Conservation (phyloP, 2,888 invertebrate genomes). For the Poecilobothrus nobilitatus region DNA sequence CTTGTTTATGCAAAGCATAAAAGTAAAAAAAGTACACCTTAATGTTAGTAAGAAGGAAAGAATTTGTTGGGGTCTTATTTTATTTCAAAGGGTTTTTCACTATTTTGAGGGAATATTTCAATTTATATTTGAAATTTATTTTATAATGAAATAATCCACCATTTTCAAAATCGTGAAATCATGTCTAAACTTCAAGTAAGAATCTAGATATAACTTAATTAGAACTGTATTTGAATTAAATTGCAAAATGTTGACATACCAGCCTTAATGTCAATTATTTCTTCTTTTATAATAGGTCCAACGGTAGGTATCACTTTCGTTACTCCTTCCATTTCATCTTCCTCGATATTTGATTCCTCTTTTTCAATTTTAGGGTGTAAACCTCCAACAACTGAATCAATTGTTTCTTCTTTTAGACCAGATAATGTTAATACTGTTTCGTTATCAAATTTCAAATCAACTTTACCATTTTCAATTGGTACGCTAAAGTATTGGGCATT, state of each 20-base stretch:
- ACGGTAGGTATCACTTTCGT: neutral
- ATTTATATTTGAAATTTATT: no score
- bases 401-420: conserved; percentile 49
- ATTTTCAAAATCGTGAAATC: no score
- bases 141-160: no score
- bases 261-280: conserved; percentile 20
- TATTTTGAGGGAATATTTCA: no score
- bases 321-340: conserved; percentile 19
- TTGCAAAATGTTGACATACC: conserved; percentile 1
- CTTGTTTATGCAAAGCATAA: no score
- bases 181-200: no score
- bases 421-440: conserved; percentile 54
- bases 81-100: no score
- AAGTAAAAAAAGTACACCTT: no score
- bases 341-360: conserved; percentile 29
- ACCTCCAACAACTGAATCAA: conserved; percentile 23
- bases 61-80: no score
- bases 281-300: conserved; percentile 14
- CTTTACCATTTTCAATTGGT: conserved; percentile 40
- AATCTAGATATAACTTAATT: no score
- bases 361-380: conserved; percentile 39
- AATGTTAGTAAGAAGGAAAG: no score
- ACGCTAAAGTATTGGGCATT: conserved; percentile 50
- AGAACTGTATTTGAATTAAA: no score
- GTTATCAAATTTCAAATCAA: conserved; percentile 40